phyloP scores from a whole-genome alignment of 2,888 invertebrate genomes.

The Siphonodentalium dalli region DNA sequence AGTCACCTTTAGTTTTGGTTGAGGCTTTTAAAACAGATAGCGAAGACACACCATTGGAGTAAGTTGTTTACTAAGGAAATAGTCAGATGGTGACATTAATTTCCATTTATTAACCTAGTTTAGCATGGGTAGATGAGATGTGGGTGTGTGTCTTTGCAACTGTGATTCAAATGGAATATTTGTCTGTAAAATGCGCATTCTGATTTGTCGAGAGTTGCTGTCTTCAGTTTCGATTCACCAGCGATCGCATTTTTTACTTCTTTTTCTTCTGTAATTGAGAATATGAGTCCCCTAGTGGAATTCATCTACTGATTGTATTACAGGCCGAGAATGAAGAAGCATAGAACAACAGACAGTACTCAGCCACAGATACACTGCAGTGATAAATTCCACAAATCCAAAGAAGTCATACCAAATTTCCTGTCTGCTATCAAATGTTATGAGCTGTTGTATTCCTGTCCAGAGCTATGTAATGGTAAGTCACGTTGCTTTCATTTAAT shows the following conservation, averaged over 20 bases:
- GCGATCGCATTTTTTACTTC: no score
- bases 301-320: neutral
- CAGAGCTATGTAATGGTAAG: constrained; percentile 59
- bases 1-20: constrained; percentile 47
- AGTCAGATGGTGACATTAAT: neutral
- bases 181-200: no score
- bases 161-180: no score
- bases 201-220: no score
- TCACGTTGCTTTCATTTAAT: no score
- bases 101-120: no score
- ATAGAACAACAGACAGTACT: constrained; percentile 35
- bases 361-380: constrained; percentile 48
- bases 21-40: constrained; percentile 48
- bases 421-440: constrained; percentile 85
- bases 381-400: constrained; percentile 36
- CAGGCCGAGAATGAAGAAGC: constrained; percentile 41
- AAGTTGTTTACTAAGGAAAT: constrained; percentile 5
- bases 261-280: neutral
- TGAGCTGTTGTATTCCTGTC: constrained; percentile 76
- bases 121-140: no score
- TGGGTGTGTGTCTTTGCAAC: no score
- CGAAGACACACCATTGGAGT: constrained; percentile 23
- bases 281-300: neutral
- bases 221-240: no score
- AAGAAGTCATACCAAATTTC: constrained; percentile 72